A percentile compares a stretch with the other conserved stretches of the same genome.
phyloP scores from a whole-genome alignment of 2,113 vertebrate species.

The Lethenteron camtschaticum region DNA sequence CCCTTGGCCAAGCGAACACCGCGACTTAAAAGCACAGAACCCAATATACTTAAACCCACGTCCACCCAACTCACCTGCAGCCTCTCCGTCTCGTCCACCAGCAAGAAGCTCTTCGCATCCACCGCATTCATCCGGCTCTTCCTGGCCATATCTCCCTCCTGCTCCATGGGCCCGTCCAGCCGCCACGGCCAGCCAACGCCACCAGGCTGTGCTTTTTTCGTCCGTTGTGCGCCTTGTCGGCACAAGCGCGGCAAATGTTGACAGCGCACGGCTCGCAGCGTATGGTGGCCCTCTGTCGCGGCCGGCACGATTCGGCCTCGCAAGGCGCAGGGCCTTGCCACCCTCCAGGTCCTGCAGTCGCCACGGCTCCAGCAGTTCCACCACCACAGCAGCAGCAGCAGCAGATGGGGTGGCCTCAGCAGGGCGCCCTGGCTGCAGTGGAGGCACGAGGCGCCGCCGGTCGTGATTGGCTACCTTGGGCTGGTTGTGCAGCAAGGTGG shows the following conservation, averaged over 20 bases:
- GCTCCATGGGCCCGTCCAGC: conserved; percentile 16
- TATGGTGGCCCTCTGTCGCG: conserved; percentile 40
- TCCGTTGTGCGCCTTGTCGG: conserved; percentile 61
- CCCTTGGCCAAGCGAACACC: background rate
- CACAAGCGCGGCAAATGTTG: conserved; percentile 64
- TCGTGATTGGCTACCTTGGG: conserved; percentile 69
- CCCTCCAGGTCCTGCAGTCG: conserved; percentile 62
- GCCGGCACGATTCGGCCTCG: conserved; percentile 21
- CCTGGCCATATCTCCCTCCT: conserved; percentile 34
- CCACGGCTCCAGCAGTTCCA: too few species aligned
- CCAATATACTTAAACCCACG: background rate
- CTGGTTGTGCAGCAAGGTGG: conserved; percentile 68
- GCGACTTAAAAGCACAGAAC: background rate
- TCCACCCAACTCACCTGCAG: conserved; percentile 47
- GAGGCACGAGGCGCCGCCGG: conserved; percentile 43
- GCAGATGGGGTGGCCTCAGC: too few species aligned
- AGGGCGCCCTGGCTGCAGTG: conserved; percentile 46
- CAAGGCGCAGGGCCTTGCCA: conserved; percentile 22
- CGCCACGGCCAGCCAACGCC: conserved; percentile 27
- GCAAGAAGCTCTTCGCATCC: conserved; percentile 63
- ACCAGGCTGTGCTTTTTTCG: conserved; percentile 63
- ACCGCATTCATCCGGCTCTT: conserved; percentile 51
- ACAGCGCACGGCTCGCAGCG: conserved; percentile 71
- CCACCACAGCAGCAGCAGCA: too few species aligned
- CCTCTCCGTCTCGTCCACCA: conserved; percentile 83